Percentiles rank a stretch among this genome's conserved stretches.
Evolutionary conservation across 2,113 vertebrate genomes (phyloP).

Genomic region (Hypocryptadius cinnamomeus): DNA sequence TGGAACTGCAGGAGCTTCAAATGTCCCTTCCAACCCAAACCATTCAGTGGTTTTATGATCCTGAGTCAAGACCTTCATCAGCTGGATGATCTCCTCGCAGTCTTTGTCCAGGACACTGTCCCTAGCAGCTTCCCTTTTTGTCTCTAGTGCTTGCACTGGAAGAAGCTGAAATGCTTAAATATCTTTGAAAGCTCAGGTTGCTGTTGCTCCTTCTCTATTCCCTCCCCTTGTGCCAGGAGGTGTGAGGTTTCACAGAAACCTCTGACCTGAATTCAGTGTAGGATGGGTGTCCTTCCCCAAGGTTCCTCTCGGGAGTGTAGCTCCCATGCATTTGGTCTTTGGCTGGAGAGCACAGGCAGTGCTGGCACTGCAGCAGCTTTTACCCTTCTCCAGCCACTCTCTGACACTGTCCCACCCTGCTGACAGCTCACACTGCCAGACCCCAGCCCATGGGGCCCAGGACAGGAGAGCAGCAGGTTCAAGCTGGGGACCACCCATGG

Average conservation of each 20-base stretch:
- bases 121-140: background rate
- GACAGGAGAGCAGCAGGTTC: background rate
- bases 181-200: background rate
- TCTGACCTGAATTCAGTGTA: rapidly evolving
- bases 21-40: background rate
- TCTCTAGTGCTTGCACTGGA: background rate
- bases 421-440: background rate
- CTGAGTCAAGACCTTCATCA: background rate
- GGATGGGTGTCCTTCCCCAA: background rate
- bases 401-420: background rate
- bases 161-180: background rate
- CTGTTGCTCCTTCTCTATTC: background rate
- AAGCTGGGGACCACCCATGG: background rate
- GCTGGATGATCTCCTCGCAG: background rate
- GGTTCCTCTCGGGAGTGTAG: background rate
- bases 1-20: background rate
- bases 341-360: no score
- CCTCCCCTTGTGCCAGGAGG: background rate
- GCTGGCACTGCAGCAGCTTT: background rate
- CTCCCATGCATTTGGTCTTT: rapidly evolving
- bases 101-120: background rate
- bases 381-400: background rate
- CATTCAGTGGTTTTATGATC: background rate
- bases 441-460: no score
- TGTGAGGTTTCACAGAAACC: background rate